Evolutionary conservation across 1,140 invertebrate genomes (phyloP), one percentile per base, ranked within the genome.

Genomic region (Drosophila ercepeae): DNA sequence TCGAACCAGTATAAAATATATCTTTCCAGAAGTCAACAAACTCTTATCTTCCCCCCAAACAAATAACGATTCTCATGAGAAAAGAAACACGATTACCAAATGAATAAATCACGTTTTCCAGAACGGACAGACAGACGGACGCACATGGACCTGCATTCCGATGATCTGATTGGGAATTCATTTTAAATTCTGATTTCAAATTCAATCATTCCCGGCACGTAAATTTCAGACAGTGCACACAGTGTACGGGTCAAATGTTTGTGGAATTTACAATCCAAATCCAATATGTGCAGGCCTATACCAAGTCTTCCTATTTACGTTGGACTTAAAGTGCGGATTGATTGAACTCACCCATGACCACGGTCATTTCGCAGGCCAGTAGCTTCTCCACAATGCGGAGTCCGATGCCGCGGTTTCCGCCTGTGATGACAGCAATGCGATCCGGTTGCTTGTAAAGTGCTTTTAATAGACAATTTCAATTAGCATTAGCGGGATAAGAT

Each of bases 341-440:
- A 50, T 68, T 29, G n/a, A 68, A 91, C 92, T 92, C 93, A 96
- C 96, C 97, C 88, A 98, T 95, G 61, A 98, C 93, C 32, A 98
- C 96, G 86, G 94, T 94, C 92, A 97, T 95, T 69, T 97, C 95
- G 89, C 95, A 95, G 83, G 95, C 92, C 18, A 97, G 90, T 14
- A 98, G 92, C 91, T 95, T 95, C 90, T 95, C 95, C 8, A 97
- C 95, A 11, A 97, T 94, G 91, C 95, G 93, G n/a, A 93, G 92
- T 11, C 97, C 97, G 82, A 99, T 98, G 13, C 97, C 97, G 74
- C 95, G 92, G 21, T 95, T 94, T 8, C 97, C 97, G 55, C 97
- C 97, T 6, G 97, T 98, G 39, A 98, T 94, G 64, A 98, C 94
- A 39, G 96, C 97, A 42, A 97, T 92, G 92, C 94, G 94, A 36